These are phyloP conservation scores for Poeciliopsis retropinna DNA, from an alignment of 2,113 vertebrate species.

Conservation along the genomic window DNA sequence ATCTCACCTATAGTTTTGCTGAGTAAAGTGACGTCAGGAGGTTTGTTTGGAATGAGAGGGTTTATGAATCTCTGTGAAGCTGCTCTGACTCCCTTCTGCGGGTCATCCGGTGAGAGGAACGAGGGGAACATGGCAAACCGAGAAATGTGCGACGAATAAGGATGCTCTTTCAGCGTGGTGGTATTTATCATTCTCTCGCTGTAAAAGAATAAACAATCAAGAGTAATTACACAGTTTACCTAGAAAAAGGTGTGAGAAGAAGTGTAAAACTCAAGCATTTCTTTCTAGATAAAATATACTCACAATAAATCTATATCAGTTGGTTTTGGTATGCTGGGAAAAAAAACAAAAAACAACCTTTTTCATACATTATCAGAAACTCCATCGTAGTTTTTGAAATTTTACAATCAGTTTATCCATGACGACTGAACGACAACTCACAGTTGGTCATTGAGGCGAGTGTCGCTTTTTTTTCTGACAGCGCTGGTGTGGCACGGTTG, in stretches of 20 bases:
- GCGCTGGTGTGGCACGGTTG: conserved; percentile 64
- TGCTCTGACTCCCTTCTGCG: conserved; percentile 55
- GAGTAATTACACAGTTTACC: neutral
- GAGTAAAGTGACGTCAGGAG: conserved; percentile 63
- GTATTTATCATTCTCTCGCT: conserved; percentile 73
- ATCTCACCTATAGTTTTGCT: conserved; percentile 79
- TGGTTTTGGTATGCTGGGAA: conserved; percentile 81
- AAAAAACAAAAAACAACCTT: conserved; percentile 4
- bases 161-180: conserved; percentile 73
- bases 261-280: neutral
- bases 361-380: neutral
- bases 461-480: conserved; percentile 73
- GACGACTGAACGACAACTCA: conserved; percentile 61
- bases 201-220: conserved; percentile 10
- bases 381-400: neutral
- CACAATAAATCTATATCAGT: conserved; percentile 77
- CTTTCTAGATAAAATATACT: conserved; percentile 50
- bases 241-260: neutral
- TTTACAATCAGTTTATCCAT: neutral
- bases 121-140: conserved; percentile 79
- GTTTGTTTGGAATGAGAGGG: conserved; percentile 61
- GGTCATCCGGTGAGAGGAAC: conserved; percentile 69
- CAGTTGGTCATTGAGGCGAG: conserved; percentile 79
- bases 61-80: conserved; percentile 60
- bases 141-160: conserved; percentile 83